A percentile compares a stretch with the other conserved stretches of the same genome.
Evolutionary conservation across 2,888 invertebrate species (phyloP).

Genomic region (Spodoptera picta): DNA sequence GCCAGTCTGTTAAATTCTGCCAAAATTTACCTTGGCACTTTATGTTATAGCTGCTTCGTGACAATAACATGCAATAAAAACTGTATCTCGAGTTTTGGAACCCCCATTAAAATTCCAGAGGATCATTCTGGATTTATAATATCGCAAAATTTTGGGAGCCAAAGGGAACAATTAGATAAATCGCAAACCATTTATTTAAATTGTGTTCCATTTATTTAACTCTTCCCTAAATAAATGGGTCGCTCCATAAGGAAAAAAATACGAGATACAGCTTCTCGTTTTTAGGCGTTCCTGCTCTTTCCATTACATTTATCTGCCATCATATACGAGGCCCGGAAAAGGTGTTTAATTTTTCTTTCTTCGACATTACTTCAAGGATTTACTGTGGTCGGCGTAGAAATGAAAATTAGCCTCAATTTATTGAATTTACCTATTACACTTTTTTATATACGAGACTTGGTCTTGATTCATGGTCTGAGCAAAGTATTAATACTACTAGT

Average conservation of each 20-base stretch:
- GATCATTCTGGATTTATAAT: background rate
- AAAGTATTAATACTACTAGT: no score
- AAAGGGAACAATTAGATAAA: constrained; percentile 42
- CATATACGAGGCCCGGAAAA: background rate
- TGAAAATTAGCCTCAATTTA: no score
- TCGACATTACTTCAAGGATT: background rate
- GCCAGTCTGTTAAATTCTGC: no score
- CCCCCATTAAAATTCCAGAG: constrained; percentile 11
- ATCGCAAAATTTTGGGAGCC: constrained; percentile 8
- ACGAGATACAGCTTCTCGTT: constrained; percentile 12
- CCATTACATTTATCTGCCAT: constrained; percentile 10
- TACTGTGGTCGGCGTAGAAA: background rate
- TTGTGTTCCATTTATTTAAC: constrained; percentile 37
- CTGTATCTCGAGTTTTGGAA: constrained; percentile 10
- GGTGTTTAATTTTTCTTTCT: background rate
- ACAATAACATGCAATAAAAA: background rate
- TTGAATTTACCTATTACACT: no score
- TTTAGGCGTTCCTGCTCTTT: constrained; percentile 17
- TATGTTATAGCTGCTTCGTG: no score
- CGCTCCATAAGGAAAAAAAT: constrained; percentile 37
- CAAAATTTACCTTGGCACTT: no score
- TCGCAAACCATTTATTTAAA: constrained; percentile 35
- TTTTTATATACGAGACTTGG: no score
- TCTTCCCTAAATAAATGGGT: constrained; percentile 44
- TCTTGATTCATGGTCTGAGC: no score